Conservation (phyloP, 2,797 vertebrate genomes). For the Trematomus bernacchii region DNA sequence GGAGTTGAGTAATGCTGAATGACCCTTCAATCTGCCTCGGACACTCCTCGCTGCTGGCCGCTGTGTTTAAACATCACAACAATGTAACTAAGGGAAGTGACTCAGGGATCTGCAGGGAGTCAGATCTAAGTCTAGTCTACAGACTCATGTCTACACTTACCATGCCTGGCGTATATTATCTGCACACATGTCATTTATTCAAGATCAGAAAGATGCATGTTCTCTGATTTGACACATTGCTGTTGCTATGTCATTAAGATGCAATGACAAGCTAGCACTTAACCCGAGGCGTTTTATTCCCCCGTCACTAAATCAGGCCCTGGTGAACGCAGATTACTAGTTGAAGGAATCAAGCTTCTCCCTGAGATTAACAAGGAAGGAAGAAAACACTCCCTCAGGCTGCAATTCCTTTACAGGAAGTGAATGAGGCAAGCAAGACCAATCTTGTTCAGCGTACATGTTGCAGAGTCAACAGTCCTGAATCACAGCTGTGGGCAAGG, state of each 20-base stretch:
- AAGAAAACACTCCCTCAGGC: slow-evolving; percentile 41
- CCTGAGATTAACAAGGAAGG: background rate
- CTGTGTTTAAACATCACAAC: slow-evolving; percentile 55
- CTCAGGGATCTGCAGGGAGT: slow-evolving; percentile 53
- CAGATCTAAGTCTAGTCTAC: background rate
- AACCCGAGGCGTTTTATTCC: slow-evolving; percentile 7
- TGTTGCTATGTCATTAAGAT: slow-evolving; percentile 54
- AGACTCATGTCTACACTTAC: slow-evolving; percentile 46
- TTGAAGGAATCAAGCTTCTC: slow-evolving; percentile 20
- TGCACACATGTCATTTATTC: slow-evolving; percentile 3
- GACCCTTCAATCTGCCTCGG: slow-evolving; percentile 38
- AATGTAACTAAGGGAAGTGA: slow-evolving; percentile 76
- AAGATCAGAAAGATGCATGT: slow-evolving; percentile 34
- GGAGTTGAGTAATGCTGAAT: slow-evolving; percentile 42
- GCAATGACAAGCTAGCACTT: slow-evolving; percentile 24
- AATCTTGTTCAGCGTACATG: slow-evolving; percentile 43
- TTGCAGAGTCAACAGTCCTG: slow-evolving; percentile 34
- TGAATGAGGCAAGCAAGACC: slow-evolving; percentile 50
- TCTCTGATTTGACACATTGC: slow-evolving; percentile 12
- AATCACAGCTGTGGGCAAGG: slow-evolving; percentile 40
- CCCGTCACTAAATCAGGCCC: slow-evolving; percentile 18
- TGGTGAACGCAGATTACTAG: slow-evolving; percentile 14
- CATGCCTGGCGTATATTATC: slow-evolving; percentile 34
- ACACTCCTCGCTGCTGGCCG: slow-evolving; percentile 30
- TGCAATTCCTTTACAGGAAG: slow-evolving; percentile 57